These are phyloP conservation scores for Steinernema hermaphroditum DNA, from an alignment of 2,888 invertebrate species.

Conservation along the genomic window DNA sequence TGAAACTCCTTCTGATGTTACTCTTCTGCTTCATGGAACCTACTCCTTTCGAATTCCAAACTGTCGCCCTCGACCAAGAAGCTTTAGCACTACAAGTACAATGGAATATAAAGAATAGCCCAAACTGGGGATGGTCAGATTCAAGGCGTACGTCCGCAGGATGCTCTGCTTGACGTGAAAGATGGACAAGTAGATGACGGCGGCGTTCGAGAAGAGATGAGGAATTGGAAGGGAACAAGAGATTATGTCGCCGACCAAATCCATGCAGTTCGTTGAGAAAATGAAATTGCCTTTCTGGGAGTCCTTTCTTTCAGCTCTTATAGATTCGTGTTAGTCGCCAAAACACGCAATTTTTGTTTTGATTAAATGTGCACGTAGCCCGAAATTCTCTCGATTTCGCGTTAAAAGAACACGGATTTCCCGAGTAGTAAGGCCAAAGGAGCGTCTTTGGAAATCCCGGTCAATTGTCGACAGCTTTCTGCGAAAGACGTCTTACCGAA, in stretches of 20 bases:
- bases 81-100: not conserved
- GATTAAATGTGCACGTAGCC: not conserved
- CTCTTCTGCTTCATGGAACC: not conserved
- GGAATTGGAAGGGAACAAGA: not conserved
- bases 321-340: too few species aligned
- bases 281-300: too few species aligned
- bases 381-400: too few species aligned
- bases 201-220: not conserved
- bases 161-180: not conserved
- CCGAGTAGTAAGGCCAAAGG: too few species aligned
- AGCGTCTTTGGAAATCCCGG: too few species aligned
- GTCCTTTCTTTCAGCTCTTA: too few species aligned
- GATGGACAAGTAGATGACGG: slow-evolving; percentile 3
- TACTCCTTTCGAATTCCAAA: slow-evolving; percentile 3
- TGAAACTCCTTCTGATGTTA: not conserved
- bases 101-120: not conserved
- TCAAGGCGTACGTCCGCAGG: not conserved
- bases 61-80: not conserved
- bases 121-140: not conserved
- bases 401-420: too few species aligned
- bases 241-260: not conserved
- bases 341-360: not conserved
- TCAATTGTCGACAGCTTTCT: too few species aligned
- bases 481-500: too few species aligned
- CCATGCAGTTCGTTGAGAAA: too few species aligned